A percentile compares a stretch with the other conserved stretches of the same genome.
Evolutionary conservation across 92 coral and sea anemone species (phyloP).

Genomic region (Epizoanthus stellaris): DNA sequence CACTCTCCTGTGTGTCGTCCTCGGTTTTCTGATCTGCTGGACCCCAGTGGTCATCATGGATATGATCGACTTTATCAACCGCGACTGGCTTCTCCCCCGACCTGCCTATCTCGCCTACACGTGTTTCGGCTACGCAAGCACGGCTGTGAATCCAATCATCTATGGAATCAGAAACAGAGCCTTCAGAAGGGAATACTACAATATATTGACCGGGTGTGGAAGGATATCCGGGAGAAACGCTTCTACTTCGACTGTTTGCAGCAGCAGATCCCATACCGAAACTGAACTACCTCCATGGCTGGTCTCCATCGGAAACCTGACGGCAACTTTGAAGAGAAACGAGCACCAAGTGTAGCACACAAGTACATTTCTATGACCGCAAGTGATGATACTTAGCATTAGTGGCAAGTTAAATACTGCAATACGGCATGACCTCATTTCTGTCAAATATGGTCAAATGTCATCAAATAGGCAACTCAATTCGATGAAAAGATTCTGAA

Average conservation of each 20-base stretch:
- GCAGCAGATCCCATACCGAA: background rate
- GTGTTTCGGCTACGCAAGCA: constrained; percentile 70
- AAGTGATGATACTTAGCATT: too few species aligned
- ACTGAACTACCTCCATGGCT: too few species aligned
- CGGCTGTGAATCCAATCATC: constrained; percentile 70
- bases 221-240: constrained; percentile 1
- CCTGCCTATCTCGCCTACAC: constrained; percentile 65
- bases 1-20: constrained; percentile 63
- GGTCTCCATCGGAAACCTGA: too few species aligned
- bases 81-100: constrained; percentile 69
- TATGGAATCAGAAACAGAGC: constrained; percentile 76
- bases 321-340: too few species aligned
- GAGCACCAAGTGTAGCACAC: too few species aligned
- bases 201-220: constrained; percentile 49
- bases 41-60: constrained; percentile 70
- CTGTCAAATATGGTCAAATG: too few species aligned
- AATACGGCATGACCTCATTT: too few species aligned
- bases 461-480: too few species aligned
- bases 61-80: constrained; percentile 68
- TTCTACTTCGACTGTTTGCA: background rate
- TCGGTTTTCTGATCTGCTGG: constrained; percentile 70
- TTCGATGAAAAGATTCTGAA: too few species aligned
- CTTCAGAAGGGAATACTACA: constrained; percentile 59
- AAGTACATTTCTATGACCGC: too few species aligned
- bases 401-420: too few species aligned